phyloP scores from a whole-genome alignment of 2,113 vertebrate genomes.

The Psammodynastes pulverulentus region DNA sequence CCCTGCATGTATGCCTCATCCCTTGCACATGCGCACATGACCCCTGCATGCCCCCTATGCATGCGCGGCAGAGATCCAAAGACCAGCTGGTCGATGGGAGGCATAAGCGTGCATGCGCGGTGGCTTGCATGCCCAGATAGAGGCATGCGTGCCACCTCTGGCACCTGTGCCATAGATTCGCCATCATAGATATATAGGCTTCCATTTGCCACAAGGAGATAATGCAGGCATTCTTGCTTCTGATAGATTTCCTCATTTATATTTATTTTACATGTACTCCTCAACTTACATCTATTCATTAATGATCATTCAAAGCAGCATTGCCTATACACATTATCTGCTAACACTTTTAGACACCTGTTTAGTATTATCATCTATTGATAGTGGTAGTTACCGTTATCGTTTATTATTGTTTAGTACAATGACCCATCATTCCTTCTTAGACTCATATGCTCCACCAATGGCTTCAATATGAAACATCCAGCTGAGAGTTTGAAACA shows the following conservation, averaged over 20 bases:
- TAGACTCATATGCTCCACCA: neutral
- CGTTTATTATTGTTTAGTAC: neutral
- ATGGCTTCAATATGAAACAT: neutral
- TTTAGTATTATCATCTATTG: neutral
- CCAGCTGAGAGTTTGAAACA: neutral
- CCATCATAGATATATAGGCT: too few relatives aligned
- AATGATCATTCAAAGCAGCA: neutral
- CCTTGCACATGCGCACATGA: too few relatives aligned
- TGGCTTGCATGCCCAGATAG: too few relatives aligned
- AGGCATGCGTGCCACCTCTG: too few relatives aligned
- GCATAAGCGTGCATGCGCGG: too few relatives aligned
- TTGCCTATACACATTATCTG: neutral
- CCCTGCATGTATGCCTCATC: too few relatives aligned
- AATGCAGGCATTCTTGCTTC: neutral
- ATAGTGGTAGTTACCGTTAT: neutral
- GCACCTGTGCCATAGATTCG: too few relatives aligned
- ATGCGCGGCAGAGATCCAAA: too few relatives aligned
- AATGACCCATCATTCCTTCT: neutral
- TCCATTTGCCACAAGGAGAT: neutral
- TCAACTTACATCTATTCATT: neutral
- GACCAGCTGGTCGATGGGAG: too few relatives aligned
- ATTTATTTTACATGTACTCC: neutral
- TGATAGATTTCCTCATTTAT: neutral
- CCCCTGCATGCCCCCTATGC: too few relatives aligned
- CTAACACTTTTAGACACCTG: neutral